Base-by-base conservation (phyloP, 2,888 invertebrate genomes). In the Drosophila meridiana region DNA sequence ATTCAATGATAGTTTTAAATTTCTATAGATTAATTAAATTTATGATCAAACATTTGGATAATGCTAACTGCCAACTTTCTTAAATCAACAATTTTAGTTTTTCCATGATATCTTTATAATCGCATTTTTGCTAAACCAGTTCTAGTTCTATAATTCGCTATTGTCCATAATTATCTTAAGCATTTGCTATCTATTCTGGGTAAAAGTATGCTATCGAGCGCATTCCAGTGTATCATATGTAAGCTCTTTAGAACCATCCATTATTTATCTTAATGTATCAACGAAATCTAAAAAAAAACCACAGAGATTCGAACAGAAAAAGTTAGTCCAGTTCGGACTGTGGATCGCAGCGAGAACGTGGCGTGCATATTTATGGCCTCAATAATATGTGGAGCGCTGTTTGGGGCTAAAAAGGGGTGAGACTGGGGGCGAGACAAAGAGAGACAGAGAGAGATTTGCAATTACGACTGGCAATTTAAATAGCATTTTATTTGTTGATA, bases 401-500 rank as follows among this genome's bases (percentile, higher is more conserved):
- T 61, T 36, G 43, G 9, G 48, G 13, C 26, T 0, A 48, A 30
- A 47, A 47, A 28, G 47, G 36, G 62, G 61, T 20, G 20, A n/a
- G 47, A 30, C 30, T 50, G 50, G 26, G 40, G 34, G 26, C n/a
- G 50, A 32, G 50, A 28, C 28, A 48, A 0, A 50, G 50, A 11
- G 52, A 30, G 58, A 65, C 34, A 52, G 43, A 60, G 74, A 52
- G 70, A 62, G 71, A 69, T 75, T 78, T 83, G 72, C 82, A 89
- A 89, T 87, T 85, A 83, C 77, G 75, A 69, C 65, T 82, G 80
- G 75, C 89, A 87, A 82, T 85, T 85, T 87, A 85, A 85, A 85
- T 89, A 71, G 73, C 85, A 89, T 87, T 85, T 87, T 73, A 74
- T 79, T 77, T 81, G 81, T 65, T 77, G 68, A 84, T 87, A 80